These are phyloP conservation scores for Leptobrachium leishanense DNA, from an alignment of 2,113 vertebrate genomes.

Conservation along the genomic window DNA sequence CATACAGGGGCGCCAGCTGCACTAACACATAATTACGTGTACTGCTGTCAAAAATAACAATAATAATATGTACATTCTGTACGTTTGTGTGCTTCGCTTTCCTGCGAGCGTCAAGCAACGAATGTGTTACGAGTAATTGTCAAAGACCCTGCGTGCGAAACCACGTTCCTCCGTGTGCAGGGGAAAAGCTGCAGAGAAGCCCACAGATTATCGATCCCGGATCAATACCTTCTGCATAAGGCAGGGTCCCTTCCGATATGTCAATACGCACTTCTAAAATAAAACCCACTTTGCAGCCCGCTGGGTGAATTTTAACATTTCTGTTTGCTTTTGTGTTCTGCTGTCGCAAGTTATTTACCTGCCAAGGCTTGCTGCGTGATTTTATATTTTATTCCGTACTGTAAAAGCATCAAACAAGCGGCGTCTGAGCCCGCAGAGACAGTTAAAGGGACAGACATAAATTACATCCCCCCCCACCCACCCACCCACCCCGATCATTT, in stretches of 20 bases:
- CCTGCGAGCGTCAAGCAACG: not conserved
- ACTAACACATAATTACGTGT: slow-evolving; percentile 9
- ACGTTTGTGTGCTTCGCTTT: too few relatives aligned
- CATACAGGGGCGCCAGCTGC: slow-evolving; percentile 20
- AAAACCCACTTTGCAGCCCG: slow-evolving; percentile 14
- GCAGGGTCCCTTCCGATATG: slow-evolving; percentile 9
- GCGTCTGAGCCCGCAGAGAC: slow-evolving; percentile 15
- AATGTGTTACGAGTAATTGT: slow-evolving; percentile 6
- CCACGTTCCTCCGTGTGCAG: not conserved
- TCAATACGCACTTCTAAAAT: slow-evolving; percentile 25
- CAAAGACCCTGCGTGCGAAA: not conserved
- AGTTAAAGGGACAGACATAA: slow-evolving; percentile 31
- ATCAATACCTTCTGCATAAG: slow-evolving; percentile 5
- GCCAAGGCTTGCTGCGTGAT: slow-evolving; percentile 44
- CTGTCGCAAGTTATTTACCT: slow-evolving; percentile 32
- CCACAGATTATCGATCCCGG: slow-evolving; percentile 29
- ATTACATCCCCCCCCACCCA: not conserved
- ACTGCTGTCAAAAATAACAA: not conserved
- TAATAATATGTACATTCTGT: not conserved
- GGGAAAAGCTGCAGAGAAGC: slow-evolving; percentile 7
- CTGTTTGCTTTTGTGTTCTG: slow-evolving; percentile 38
- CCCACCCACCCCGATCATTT: too few relatives aligned
- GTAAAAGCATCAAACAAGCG: slow-evolving; percentile 36
- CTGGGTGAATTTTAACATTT: slow-evolving; percentile 35
- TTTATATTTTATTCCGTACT: slow-evolving; percentile 39